Evolutionary conservation across 2,797 vertebrate species (phyloP), one percentile per base, ranked within the genome.

Genomic region (Anguilla obscura): DNA sequence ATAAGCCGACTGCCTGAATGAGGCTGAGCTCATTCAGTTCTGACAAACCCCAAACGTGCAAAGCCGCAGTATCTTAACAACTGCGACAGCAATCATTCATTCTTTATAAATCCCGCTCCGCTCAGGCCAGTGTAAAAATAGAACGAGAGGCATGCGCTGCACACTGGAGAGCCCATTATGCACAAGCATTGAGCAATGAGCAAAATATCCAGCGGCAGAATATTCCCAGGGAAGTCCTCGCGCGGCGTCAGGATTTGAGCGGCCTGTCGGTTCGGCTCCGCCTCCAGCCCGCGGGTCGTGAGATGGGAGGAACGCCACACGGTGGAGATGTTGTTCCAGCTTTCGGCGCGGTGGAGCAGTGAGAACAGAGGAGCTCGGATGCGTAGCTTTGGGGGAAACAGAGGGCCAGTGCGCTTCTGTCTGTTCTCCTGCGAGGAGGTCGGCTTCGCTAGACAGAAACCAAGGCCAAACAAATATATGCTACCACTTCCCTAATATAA

Each of bases 321-420:
- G 79, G 45, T 50, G 79, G 79, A n/a, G 79, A 82, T 82, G 79
- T 50, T 82, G 79, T 45, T 6, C 79, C 27, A 82, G 79, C 40
- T 82, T 21, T 48, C 18, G 16, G 74, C 79, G 6, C 12, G 36
- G 40, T 5, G 36, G 7, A 1, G 12, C 27, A 14, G 71, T 1
- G 30, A 33, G 14, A 30, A 33, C 71, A 80, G 45, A 48, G 24
- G 79, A 48, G 21, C 33, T 48, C 5, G 40, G 8, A 50, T 3
- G 45, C 18, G 74, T 36, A 79, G 74, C 74, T 1, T 7, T 50
- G 79, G 21, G 24, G 52, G 52, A 10, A 54, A 54, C 52, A 10
- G 52, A 54, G 52, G 52, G 52, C 52, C 52, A 1, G 40, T 45
- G 40, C 40, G 40, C 40, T 45, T 45, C 3, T 5, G 40, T 45